phyloP scores from a whole-genome alignment of 2,888 invertebrate genomes.

The Diachrysia chrysitis region DNA sequence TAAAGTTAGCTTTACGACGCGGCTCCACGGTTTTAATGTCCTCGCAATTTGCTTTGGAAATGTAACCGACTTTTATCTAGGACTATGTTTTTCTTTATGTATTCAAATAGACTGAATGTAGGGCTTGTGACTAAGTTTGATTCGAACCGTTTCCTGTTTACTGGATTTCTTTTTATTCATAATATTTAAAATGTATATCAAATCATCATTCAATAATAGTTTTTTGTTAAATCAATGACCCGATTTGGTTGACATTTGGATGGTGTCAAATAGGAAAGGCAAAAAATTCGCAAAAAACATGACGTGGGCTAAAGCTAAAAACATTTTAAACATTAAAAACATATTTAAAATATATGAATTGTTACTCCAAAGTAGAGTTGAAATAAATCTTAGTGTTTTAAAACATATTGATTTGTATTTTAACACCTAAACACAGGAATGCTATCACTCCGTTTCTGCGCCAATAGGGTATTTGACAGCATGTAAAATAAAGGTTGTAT shows the following conservation, averaged over 20 bases:
- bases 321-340: too few relatives aligned
- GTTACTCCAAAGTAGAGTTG: too few relatives aligned
- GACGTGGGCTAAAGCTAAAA: too few relatives aligned
- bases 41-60: conserved; percentile 43
- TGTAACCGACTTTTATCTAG: conserved; percentile 39
- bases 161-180: background rate
- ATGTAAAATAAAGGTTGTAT: too few relatives aligned
- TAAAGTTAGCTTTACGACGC: conserved; percentile 51
- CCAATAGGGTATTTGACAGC: too few relatives aligned
- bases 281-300: background rate
- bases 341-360: too few relatives aligned
- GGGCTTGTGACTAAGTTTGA: background rate
- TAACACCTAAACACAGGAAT: too few relatives aligned
- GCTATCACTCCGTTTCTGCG: too few relatives aligned
- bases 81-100: conserved; percentile 30
- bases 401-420: too few relatives aligned
- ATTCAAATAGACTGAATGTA: conserved; percentile 9
- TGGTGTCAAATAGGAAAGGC: background rate
- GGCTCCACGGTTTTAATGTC: conserved; percentile 20
- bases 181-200: background rate
- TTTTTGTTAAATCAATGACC: background rate
- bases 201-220: too few relatives aligned
- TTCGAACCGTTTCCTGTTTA: background rate
- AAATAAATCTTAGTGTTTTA: too few relatives aligned
- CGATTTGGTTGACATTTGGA: background rate